A percentile compares a stretch with the other conserved stretches of the same genome.
Conservation (phyloP, 2,888 invertebrate species). For the Bugula neritina region DNA sequence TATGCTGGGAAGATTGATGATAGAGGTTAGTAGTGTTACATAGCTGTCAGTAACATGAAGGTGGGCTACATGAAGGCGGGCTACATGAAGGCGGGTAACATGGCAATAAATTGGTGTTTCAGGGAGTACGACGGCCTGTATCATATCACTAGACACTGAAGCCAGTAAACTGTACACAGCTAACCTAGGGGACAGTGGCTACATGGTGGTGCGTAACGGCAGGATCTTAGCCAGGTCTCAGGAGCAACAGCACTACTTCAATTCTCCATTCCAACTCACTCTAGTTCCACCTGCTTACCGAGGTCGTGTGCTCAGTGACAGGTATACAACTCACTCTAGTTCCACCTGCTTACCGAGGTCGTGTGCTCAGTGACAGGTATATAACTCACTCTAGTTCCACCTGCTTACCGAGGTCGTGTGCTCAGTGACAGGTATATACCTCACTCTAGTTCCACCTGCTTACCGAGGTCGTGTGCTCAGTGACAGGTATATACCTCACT, state of each 20-base stretch:
- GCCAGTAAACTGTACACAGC: constrained; percentile 87
- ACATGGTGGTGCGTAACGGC: constrained; percentile 64
- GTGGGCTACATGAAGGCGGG: no score
- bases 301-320: constrained; percentile 80
- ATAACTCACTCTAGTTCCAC: no score
- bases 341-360: constrained; percentile 64
- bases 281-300: constrained; percentile 79
- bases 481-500: no score
- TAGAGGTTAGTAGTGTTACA: no score
- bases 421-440: not conserved
- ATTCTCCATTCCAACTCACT: constrained; percentile 94
- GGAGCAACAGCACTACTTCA: constrained; percentile 97
- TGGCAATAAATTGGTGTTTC: no score
- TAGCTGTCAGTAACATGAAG: no score
- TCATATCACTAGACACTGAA: constrained; percentile 83
- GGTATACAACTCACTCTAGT: constrained; percentile 56
- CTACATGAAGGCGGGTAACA: no score
- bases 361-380: constrained; percentile 82
- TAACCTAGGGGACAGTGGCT: constrained; percentile 98
- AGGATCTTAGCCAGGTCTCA: constrained; percentile 79
- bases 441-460: not conserved
- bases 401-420: constrained; percentile 26
- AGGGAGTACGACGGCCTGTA: constrained; percentile 97
- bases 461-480: no score
- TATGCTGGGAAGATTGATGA: no score